Evolutionary conservation across 2,113 vertebrate genomes (phyloP).

Genomic region (Motacilla alba): DNA sequence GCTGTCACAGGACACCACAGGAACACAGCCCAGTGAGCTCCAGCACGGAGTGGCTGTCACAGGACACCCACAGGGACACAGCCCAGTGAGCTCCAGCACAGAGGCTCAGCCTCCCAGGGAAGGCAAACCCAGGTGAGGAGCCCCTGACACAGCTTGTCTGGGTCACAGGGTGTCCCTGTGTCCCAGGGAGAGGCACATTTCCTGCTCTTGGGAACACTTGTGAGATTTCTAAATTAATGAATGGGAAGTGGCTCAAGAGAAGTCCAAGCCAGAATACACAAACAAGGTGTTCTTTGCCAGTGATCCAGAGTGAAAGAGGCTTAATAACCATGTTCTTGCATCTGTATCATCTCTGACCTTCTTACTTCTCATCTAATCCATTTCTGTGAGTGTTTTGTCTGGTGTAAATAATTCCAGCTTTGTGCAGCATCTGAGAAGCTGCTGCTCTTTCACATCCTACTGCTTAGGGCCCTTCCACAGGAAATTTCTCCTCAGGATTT

Average conservation of each 20-base stretch:
- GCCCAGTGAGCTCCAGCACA: not conserved
- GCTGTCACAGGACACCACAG: too few relatives aligned
- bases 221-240: not conserved
- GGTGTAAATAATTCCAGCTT: not conserved
- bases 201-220: not conserved
- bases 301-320: not conserved
- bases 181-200: fast-evolving
- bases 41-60: too few relatives aligned
- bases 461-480: not conserved
- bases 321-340: not conserved
- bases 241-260: not conserved
- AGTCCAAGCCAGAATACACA: not conserved
- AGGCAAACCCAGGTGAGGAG: not conserved
- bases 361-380: not conserved
- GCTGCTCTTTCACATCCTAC: not conserved
- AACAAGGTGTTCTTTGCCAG: not conserved
- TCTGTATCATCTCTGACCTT: not conserved
- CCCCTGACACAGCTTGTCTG: not conserved
- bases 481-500: not conserved
- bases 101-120: not conserved
- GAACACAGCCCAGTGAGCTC: too few relatives aligned
- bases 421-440: not conserved
- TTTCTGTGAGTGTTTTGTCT: not conserved
- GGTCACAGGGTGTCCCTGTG: not conserved
- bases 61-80: too few relatives aligned